These are phyloP conservation scores for Epinephelus lanceolatus DNA, from an alignment of 2,113 vertebrate genomes.

Conservation along the genomic window DNA sequence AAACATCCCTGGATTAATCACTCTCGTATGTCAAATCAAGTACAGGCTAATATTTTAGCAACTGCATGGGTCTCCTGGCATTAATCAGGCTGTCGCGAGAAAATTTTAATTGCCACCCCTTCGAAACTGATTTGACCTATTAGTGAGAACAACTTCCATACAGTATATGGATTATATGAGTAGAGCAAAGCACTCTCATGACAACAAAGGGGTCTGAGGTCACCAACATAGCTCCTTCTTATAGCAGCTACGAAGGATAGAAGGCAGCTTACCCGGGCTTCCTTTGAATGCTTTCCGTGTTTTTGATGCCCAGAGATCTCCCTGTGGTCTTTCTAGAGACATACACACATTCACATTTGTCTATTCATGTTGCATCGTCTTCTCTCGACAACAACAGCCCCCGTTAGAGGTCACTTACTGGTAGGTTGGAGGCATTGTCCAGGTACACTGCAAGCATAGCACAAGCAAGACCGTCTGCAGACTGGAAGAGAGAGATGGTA, in stretches of 20 bases:
- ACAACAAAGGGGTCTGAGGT: too few relatives aligned
- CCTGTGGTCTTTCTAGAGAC: conserved; percentile 88
- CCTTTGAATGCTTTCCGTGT: conserved; percentile 85
- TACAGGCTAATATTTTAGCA: neutral
- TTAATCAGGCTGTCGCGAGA: neutral
- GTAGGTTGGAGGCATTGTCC: conserved; percentile 91
- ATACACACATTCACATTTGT: conserved; percentile 25
- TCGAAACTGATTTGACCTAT: neutral
- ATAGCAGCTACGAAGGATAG: neutral
- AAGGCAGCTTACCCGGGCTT: conserved; percentile 84
- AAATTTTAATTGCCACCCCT: too few relatives aligned
- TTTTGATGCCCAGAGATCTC: conserved; percentile 90
- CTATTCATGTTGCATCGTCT: neutral
- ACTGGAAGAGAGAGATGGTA: conserved; percentile 75
- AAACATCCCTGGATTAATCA: neutral
- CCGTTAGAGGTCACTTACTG: conserved; percentile 86
- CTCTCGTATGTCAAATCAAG: neutral
- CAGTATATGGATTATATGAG: neutral
- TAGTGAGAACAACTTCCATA: neutral
- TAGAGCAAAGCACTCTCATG: neutral
- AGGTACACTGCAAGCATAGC: conserved; percentile 94
- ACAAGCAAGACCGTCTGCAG: conserved; percentile 84
- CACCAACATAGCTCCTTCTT: neutral
- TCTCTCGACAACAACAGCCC: neutral
- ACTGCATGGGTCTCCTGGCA: neutral